phyloP scores from a whole-genome alignment of 2,888 invertebrate species.

The Cephus rjabovi region DNA sequence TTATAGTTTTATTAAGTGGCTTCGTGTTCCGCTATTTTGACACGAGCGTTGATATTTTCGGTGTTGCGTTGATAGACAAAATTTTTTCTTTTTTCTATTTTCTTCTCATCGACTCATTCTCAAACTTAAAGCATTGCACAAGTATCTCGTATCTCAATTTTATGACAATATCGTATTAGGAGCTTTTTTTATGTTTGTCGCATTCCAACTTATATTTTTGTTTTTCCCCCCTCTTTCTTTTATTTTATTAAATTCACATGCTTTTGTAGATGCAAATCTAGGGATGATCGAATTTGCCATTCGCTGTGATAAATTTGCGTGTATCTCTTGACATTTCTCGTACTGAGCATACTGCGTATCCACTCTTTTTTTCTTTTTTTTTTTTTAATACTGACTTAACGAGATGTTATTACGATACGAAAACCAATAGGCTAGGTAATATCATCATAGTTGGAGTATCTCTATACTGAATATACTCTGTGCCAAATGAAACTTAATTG shows the following conservation, averaged over 20 bases:
- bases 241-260: conserved; percentile 13
- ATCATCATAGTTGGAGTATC: conserved; percentile 53
- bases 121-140: background rate
- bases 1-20: conserved; percentile 15
- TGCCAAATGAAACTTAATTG: conserved; percentile 58
- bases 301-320: conserved; percentile 47
- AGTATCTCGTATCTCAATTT: background rate
- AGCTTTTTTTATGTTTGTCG: conserved; percentile 8
- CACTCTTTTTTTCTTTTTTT: conserved; percentile 15
- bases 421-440: conserved; percentile 51
- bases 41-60: background rate
- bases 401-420: conserved; percentile 40
- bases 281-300: conserved; percentile 57
- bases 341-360: background rate
- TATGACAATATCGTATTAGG: background rate
- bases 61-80: background rate
- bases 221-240: background rate
- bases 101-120: background rate
- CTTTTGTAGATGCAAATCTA: conserved; percentile 21
- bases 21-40: background rate
- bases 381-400: conserved; percentile 39
- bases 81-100: background rate
- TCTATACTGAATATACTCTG: conserved; percentile 56
- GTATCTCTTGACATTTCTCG: conserved; percentile 25
- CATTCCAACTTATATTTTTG: conserved; percentile 11